Conservation (phyloP, 2,888 invertebrate species). For the Terebella lapidaria region DNA sequence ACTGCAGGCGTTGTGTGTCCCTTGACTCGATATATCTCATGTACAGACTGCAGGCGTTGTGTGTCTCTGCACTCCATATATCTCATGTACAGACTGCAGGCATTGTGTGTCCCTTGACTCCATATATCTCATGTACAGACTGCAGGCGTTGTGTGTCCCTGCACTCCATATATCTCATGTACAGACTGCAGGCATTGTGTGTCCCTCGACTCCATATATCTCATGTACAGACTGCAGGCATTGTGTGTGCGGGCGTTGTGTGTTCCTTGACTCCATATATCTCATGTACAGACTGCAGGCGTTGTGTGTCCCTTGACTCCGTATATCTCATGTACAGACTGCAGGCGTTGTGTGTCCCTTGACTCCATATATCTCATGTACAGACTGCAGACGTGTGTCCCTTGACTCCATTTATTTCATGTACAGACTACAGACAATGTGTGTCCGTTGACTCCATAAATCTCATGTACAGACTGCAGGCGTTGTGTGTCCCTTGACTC, state of each 20-base stretch:
- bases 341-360: no score
- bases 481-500: slow-evolving; percentile 53
- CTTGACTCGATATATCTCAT: no score
- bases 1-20: slow-evolving; percentile 56
- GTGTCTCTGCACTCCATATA: no score
- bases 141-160: slow-evolving; percentile 55
- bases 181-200: slow-evolving; percentile 55
- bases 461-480: slow-evolving; percentile 53
- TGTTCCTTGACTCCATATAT: no score
- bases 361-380: no score
- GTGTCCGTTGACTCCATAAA: slow-evolving; percentile 54
- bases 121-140: slow-evolving; percentile 48
- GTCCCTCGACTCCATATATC: no score
- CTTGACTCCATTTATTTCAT: no score
- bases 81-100: slow-evolving; percentile 53
- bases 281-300: slow-evolving; percentile 53
- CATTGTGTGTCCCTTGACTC: slow-evolving; percentile 53
- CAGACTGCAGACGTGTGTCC: slow-evolving; percentile 56
- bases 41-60: slow-evolving; percentile 55
- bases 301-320: slow-evolving; percentile 56
- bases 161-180: no score
- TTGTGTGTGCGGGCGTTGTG: slow-evolving; percentile 54
- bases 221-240: slow-evolving; percentile 53
- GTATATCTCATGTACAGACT: slow-evolving; percentile 46
- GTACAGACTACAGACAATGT: slow-evolving; percentile 54